Conservation (phyloP, 64 coral and sea anemone species). For the Montipora efflorescens region DNA sequence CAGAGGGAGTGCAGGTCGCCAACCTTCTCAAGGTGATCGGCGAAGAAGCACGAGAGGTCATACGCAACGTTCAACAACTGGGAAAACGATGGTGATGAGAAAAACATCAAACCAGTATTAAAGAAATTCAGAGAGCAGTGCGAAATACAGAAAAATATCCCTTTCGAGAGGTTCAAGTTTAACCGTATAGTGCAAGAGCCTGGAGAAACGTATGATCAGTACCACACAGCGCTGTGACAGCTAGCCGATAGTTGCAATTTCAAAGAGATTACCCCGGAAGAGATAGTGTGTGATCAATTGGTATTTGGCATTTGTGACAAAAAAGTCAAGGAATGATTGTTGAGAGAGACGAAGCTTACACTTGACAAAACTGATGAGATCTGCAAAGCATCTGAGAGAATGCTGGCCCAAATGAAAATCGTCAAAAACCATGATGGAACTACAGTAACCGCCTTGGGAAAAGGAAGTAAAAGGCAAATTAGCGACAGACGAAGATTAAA, state of each 20-base stretch:
- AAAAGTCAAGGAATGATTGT: no score
- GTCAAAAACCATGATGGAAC: no score
- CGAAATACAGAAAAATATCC: neutral
- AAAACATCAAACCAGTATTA: neutral
- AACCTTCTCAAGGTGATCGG: neutral
- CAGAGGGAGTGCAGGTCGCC: neutral
- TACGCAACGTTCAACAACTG: neutral
- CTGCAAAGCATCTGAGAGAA: no score
- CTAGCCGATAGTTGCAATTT: neutral
- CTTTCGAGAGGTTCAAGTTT: neutral
- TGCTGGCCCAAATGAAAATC: no score
- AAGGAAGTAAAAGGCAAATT: no score
- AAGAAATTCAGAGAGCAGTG: neutral
- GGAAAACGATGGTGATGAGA: neutral
- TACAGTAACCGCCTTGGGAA: no score
- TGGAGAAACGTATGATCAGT: neutral
- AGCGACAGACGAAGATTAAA: no score
- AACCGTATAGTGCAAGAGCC: neutral
- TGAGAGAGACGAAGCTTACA: no score
- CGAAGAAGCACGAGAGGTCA: neutral
- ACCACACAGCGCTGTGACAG: neutral
- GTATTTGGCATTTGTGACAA: no score
- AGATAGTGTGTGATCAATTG: no score
- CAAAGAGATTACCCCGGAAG: no score
- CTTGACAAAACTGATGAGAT: no score